phyloP scores from a whole-genome alignment of 1,140 invertebrate species.

The Zaprionus davidi region DNA sequence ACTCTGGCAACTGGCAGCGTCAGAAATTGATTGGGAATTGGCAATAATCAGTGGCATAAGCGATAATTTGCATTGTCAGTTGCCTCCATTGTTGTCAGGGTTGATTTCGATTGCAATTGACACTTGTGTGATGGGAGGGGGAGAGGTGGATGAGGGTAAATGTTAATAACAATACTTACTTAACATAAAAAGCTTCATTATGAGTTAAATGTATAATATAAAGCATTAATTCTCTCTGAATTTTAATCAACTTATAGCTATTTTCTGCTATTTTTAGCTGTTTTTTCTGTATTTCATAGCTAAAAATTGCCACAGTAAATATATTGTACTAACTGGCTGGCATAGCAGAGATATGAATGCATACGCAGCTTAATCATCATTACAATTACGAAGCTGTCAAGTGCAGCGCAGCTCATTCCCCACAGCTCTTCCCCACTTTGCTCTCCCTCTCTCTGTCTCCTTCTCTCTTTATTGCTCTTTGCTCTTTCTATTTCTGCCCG shows the following conservation, averaged over 20 bases:
- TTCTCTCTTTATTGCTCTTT: not conserved
- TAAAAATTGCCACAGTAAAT: too few relatives aligned
- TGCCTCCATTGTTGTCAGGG: constrained; percentile 28
- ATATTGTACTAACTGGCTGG: not conserved
- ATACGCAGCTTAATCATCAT: constrained; percentile 12
- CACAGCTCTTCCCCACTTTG: not conserved
- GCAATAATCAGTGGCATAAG: constrained; percentile 75
- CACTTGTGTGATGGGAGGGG: not conserved
- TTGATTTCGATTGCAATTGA: constrained; percentile 23
- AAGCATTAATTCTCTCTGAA: too few relatives aligned
- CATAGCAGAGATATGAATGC: not conserved
- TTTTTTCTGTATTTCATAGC: too few relatives aligned
- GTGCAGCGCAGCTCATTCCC: constrained; percentile 12
- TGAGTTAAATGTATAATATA: too few relatives aligned
- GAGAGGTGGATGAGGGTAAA: not conserved
- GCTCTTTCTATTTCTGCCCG: not conserved
- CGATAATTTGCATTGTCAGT: constrained; percentile 75
- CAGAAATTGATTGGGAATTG: constrained; percentile 70
- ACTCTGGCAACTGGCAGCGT: constrained; percentile 20
- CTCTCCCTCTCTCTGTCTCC: not conserved
- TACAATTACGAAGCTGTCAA: constrained; percentile 13
- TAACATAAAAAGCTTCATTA: too few relatives aligned
- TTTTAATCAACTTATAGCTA: too few relatives aligned
- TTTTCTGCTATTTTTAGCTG: too few relatives aligned
- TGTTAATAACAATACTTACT: not conserved